Percentiles rank a stretch among this genome's conserved stretches.
These are phyloP conservation scores for Nezara viridula DNA, from an alignment of 2,888 invertebrate species.

Conservation along the genomic window DNA sequence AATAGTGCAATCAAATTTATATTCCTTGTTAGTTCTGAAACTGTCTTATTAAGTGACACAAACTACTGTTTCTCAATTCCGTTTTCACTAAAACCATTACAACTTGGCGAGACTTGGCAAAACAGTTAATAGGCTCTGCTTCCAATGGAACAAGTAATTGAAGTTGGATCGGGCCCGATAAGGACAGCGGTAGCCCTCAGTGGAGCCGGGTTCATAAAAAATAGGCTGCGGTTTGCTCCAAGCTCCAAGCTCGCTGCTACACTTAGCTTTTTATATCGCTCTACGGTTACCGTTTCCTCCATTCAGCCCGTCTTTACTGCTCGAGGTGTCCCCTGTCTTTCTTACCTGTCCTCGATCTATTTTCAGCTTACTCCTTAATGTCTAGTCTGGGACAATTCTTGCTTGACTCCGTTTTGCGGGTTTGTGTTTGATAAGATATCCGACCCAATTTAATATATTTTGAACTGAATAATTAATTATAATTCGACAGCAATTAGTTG, in stretches of 20 bases:
- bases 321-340: background rate
- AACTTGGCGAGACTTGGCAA: background rate
- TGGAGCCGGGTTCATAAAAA: background rate
- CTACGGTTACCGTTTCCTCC: conserved; percentile 30
- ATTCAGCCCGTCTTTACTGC: background rate
- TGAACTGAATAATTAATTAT: too few species aligned
- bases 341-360: background rate
- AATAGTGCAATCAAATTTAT: too few species aligned
- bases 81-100: background rate
- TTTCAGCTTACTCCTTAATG: background rate
- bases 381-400: too few species aligned
- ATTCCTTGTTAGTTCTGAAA: too few species aligned
- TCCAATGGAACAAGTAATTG: background rate
- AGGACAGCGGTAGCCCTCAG: background rate
- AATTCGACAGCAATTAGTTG: too few species aligned
- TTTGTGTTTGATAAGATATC: too few species aligned
- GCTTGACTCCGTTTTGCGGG: too few species aligned
- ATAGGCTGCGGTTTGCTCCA: background rate
- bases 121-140: background rate
- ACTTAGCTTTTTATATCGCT: background rate
- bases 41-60: too few species aligned
- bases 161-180: background rate
- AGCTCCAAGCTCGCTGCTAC: conserved; percentile 19
- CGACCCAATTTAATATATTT: too few species aligned
- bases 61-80: background rate